Evolutionary conservation across 2,888 invertebrate species (phyloP), one percentile per base, ranked within the genome.

Genomic region (Litoditis marina): DNA sequence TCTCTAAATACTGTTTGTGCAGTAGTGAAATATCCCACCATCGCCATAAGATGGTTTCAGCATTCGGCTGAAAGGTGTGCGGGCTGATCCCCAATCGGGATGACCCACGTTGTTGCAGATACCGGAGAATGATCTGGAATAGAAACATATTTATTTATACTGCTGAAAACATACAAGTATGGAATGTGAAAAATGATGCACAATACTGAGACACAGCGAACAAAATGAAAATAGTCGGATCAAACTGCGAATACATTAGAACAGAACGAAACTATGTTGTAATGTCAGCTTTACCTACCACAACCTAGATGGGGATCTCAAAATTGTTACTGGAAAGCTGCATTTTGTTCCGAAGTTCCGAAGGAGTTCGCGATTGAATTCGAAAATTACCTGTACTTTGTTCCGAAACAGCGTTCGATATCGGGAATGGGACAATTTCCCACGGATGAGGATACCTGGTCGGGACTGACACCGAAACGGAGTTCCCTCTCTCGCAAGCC

Each of bases 101-200:
- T 76, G 71, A 13, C 71, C 73, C 25, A 82, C 80, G 58, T 83
- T 83, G 72, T 83, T 83, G 71, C 83, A 83, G 36, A 76, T 68
- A 16, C 79, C 79, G 44, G 74, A 72, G 61, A 74, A 74, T 11
- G 73, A 73, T 60, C 77, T 72, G 63, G 56, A 78, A 58, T 16
- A 6, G 32, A n/a, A 39, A 2, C 11, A 11, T 47, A 27, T n/a
- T n/a, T n/a, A n/a, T n/a, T n/a, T n/a, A n/a, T n/a, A n/a, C n/a
- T n/a, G n/a, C n/a, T n/a, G n/a, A n/a, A n/a, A n/a, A n/a, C n/a
- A n/a, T n/a, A n/a, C n/a, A n/a, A n/a, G n/a, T n/a, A n/a, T n/a
- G n/a, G n/a, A n/a, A n/a, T n/a, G n/a, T n/a, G n/a, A n/a, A n/a
- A n/a, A n/a, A n/a, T n/a, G n/a, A n/a, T n/a, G n/a, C n/a, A n/a